These are phyloP conservation scores for Entomyzon cyanotis DNA, from an alignment of 2,113 vertebrate genomes.

Conservation along the genomic window DNA sequence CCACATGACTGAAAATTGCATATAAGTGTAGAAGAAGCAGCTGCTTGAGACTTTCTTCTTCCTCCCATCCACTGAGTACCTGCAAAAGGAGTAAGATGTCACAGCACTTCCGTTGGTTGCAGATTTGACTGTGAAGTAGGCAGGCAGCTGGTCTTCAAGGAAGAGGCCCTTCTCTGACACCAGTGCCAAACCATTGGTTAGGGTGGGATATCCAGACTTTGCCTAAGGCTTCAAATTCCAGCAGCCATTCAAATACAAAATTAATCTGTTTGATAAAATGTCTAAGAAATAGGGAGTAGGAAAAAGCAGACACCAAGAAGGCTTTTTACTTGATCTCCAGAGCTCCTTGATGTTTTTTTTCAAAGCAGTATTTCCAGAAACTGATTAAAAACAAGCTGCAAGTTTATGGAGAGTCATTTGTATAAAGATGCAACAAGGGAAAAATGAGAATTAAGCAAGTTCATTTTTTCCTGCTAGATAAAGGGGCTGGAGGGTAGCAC, in stretches of 20 bases:
- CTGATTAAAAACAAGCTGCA: conserved; percentile 26
- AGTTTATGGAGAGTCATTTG: background rate
- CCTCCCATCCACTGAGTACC: background rate
- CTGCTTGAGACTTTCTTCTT: background rate
- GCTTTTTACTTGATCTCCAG: background rate
- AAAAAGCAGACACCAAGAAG: background rate
- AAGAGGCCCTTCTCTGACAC: background rate
- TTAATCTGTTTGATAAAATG: background rate
- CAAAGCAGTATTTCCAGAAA: background rate
- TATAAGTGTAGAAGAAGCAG: rapidly evolving
- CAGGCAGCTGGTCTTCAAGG: background rate
- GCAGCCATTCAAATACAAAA: background rate
- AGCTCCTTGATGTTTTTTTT: background rate
- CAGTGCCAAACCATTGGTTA: background rate
- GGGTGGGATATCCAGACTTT: background rate
- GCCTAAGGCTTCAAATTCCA: background rate
- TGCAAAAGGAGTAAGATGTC: background rate
- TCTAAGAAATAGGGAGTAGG: background rate
- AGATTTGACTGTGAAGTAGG: background rate
- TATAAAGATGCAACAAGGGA: background rate
- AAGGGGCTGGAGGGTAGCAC: background rate
- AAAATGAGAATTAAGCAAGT: background rate
- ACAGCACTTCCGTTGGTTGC: rapidly evolving
- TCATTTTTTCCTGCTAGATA: conserved; percentile 1
- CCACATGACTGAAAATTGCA: background rate